These are phyloP conservation scores for Sebastes steindachneri DNA, from an alignment of 2,797 vertebrate genomes.

Conservation along the genomic window DNA sequence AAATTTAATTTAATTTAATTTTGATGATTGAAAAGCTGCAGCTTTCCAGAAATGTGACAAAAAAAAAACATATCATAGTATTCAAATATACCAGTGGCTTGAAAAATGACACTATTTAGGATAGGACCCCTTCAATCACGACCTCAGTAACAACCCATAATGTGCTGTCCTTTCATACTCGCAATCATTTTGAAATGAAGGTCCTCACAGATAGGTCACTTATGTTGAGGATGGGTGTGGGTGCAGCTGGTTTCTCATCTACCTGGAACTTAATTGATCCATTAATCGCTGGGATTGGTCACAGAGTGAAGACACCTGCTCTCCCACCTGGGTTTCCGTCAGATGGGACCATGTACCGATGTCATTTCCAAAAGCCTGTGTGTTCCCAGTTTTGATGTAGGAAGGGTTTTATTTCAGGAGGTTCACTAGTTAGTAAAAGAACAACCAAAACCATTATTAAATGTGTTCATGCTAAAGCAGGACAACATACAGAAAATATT, in stretches of 20 bases:
- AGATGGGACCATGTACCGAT: slow-evolving; percentile 52
- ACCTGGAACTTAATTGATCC: slow-evolving; percentile 75
- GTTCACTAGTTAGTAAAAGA: slow-evolving; percentile 18
- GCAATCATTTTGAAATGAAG: slow-evolving; percentile 12
- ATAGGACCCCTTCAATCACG: neutral
- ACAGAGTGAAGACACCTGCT: slow-evolving; percentile 76
- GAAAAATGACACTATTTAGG: neutral
- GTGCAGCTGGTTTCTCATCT: slow-evolving; percentile 70
- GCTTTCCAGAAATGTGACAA: neutral
- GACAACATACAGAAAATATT: neutral
- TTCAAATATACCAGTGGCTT: neutral
- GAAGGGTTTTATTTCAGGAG: slow-evolving; percentile 40
- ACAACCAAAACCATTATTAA: slow-evolving; percentile 12
- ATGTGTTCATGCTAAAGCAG: neutral
- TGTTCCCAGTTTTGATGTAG: slow-evolving; percentile 24
- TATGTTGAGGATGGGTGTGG: slow-evolving; percentile 23
- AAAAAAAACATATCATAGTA: neutral
- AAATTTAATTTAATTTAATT: neutral
- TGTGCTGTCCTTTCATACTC: slow-evolving; percentile 1
- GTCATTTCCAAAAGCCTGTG: slow-evolving; percentile 35
- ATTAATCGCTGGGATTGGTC: slow-evolving; percentile 75
- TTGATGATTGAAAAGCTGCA: neutral
- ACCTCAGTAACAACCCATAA: neutral
- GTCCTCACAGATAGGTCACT: slow-evolving; percentile 36
- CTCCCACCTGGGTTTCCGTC: slow-evolving; percentile 73